Conservation (phyloP, 2,797 vertebrate genomes). For the Pangasius sanitwongsei region DNA sequence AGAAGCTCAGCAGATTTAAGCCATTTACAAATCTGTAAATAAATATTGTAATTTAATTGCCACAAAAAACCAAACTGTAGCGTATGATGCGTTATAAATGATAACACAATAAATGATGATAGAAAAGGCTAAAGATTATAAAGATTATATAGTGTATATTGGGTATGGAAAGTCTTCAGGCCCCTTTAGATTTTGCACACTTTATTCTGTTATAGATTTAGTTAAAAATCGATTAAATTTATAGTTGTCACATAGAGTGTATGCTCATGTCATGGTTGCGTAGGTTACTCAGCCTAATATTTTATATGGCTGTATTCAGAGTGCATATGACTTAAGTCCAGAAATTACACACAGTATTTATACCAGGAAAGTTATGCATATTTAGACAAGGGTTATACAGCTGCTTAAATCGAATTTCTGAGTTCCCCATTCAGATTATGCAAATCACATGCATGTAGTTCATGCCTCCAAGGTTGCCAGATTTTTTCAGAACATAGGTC, state of each 20-base stretch:
- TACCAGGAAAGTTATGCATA: neutral
- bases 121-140: neutral
- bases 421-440: neutral
- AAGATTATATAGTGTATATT: neutral
- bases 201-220: neutral
- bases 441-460: neutral
- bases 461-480: neutral
- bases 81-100: neutral
- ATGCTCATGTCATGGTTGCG: neutral
- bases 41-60: neutral
- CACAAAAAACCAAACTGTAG: neutral
- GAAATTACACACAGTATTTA: neutral
- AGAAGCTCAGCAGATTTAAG: neutral
- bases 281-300: neutral
- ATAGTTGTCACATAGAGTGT: neutral
- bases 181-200: neutral
- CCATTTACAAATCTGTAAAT: neutral
- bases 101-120: neutral
- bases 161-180: neutral
- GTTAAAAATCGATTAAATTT: neutral
- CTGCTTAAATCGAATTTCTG: neutral
- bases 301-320: neutral
- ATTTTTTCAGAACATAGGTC: neutral
- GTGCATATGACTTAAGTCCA: neutral
- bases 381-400: neutral